These are phyloP conservation scores for Hypena proboscidalis DNA, from an alignment of 2,888 invertebrate species.

Conservation along the genomic window DNA sequence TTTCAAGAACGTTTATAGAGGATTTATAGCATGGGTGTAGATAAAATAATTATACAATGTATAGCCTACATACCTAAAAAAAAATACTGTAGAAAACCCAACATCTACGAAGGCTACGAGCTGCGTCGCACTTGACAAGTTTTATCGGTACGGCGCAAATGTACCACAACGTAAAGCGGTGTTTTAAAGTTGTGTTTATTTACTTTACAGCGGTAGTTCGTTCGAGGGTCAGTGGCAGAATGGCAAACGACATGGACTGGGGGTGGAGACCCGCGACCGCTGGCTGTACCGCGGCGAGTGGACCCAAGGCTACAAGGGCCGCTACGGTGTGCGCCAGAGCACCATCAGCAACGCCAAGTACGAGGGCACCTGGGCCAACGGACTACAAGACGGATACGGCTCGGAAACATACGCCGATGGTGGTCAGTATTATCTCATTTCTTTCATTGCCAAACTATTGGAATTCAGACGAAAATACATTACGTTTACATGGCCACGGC, in stretches of 20 bases:
- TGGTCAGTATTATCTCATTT: slow-evolving; percentile 88
- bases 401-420: slow-evolving; percentile 99
- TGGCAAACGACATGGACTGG: slow-evolving; percentile 98
- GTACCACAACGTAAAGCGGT: not conserved
- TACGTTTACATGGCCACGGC: slow-evolving; percentile 69
- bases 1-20: no score
- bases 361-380: slow-evolving; percentile 99
- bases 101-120: not conserved
- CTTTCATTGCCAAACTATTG: slow-evolving; percentile 67
- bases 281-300: slow-evolving; percentile 99
- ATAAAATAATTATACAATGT: no score
- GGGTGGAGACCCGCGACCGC: slow-evolving; percentile 97
- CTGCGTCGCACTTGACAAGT: not conserved
- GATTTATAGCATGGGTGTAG: no score
- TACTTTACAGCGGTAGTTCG: slow-evolving; percentile 92
- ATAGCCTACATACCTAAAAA: no score
- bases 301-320: slow-evolving; percentile 99
- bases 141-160: not conserved
- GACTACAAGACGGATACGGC: slow-evolving; percentile 99
- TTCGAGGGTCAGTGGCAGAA: slow-evolving; percentile 99
- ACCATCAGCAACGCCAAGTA: slow-evolving; percentile 98
- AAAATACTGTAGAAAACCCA: no score
- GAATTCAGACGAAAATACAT: slow-evolving; percentile 70
- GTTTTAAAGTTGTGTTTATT: slow-evolving; percentile 15
- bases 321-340: slow-evolving; percentile 98